Evolutionary conservation across 92 coral and sea anemone genomes (phyloP), one percentile per base, ranked within the genome.

Genomic region (Zoanthus solanderi): DNA sequence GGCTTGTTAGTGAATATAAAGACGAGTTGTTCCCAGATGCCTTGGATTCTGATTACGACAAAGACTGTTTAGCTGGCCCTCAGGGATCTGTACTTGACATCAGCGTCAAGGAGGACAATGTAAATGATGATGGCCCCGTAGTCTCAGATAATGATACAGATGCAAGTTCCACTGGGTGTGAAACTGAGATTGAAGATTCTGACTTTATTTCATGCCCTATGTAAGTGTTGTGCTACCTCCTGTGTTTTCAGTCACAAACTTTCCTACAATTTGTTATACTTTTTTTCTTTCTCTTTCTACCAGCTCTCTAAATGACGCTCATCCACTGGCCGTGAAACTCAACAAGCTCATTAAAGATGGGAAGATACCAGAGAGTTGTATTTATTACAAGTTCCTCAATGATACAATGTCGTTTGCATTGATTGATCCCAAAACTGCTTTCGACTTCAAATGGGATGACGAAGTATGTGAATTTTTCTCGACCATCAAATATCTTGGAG

Each of bases 401-500:
- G 32, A 90, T 60, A 90, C 92, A 12, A 90, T 83, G 16, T 78
- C 92, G 18, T 85, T 85, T 75, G 89, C 92, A 32, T 30, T 90
- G 87, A 54, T 73, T 57, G 87, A 86, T 71, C 77, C 92, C 9
- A 54, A 14, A 11, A 5, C 84, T 52, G 56, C 87, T 79, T 86
- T 87, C 16, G 28, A 67, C 17, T 90, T 86, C 63, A 90, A 90
- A 86, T 90, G 92, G 90, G 90, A 86, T 69, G 84, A 86, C 17
- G 87, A 79, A 1, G 83, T 86, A 1, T 69, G 82, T 74, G 83
- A 86, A 65, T 90, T 79, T 79, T 90, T 72, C 23, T 15, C 15
- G 7, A 90, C 92, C 7, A 86, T 90, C 44, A 90, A 86, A 72
- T 90, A 58, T 57, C 87, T 90, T 72, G 90, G 92, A 79, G 92